phyloP scores from a whole-genome alignment of 2,797 vertebrate genomes.

The Danio aesculapii region DNA sequence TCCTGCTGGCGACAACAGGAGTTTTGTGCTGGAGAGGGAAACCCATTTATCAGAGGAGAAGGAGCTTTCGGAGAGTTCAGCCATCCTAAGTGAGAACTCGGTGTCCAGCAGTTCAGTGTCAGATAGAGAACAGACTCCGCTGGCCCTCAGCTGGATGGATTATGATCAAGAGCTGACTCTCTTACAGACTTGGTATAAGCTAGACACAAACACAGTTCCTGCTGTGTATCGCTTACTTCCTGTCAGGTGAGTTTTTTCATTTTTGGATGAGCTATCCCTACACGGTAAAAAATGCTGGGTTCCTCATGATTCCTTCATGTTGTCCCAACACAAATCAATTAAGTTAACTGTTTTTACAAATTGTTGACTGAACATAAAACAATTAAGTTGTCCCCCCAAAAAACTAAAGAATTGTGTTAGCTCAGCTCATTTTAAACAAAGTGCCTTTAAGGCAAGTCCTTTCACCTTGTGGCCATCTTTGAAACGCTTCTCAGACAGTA shows the following conservation, averaged over 20 bases:
- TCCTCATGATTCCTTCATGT: too few species aligned
- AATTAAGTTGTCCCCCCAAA: too few species aligned
- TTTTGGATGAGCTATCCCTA: too few species aligned
- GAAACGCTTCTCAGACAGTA: too few species aligned
- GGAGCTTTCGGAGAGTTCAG: conserved; percentile 40
- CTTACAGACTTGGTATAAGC: conserved; percentile 70
- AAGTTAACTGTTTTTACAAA: too few species aligned
- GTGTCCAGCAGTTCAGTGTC: conserved; percentile 47
- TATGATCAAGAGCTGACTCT: conserved; percentile 68
- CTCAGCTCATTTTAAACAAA: too few species aligned
- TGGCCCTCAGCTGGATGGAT: conserved; percentile 59
- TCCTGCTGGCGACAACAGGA: conserved; percentile 29
- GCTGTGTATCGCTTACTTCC: conserved; percentile 70
- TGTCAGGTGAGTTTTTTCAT: conserved; percentile 64
- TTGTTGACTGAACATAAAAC: too few species aligned
- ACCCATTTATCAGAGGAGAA: conserved; percentile 22
- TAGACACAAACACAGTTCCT: conserved; percentile 73
- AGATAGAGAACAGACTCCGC: conserved; percentile 53
- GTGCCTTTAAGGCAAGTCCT: too few species aligned
- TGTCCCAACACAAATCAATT: too few species aligned
- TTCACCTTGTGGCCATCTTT: too few species aligned
- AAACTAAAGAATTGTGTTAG: too few species aligned
- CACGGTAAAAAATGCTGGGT: too few species aligned
- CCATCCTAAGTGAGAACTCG: conserved; percentile 39
- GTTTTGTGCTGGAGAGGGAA: conserved; percentile 42